Base-by-base conservation (phyloP, 2,888 invertebrate species). In the Lasioglossum morio region DNA sequence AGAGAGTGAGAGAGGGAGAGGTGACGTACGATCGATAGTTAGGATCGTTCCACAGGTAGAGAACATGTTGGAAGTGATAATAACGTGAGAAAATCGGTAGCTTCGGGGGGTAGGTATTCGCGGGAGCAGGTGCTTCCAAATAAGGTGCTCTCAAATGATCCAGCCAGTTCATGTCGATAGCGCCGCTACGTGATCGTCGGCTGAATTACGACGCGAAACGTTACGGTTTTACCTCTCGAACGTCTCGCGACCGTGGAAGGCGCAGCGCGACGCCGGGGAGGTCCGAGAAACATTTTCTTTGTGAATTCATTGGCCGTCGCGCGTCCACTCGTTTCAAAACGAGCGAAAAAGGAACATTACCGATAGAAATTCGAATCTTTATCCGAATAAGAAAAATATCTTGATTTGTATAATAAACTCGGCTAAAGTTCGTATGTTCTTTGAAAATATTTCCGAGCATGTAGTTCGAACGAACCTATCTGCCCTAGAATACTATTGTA, bases 71-170 rank as follows among this genome's bases (percentile, higher is more conserved):
- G 48, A 75, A 72, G 37, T 70, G 30, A 70, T 48, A 69, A 83
- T 76, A 69, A 76, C 53, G 34, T 12, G 48, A 57, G 27, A 19
- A 40, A 70, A 57, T 53, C 46, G 63, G 34, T 81, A 77, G 37
- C 69, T 76, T 60, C 40, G 14, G 79, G 84, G 87, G 88, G 89
- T 90, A 81, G 73, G 74, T 88, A 75, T 85, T 89, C 79, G 46
- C 79, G 78, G 73, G 78, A 86, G 74, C 89, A 92, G 94, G 94
- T 96, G 96, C 96, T 96, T 96, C 96, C 96, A 96, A 97, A 96
- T 97, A 97, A 96, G 96, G 96, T 96, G 96, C 96, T 96, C 96
- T 92, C 89, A 90, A 87, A 90, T 92, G 93, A 93, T 96, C 92
- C 82, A 85, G 77, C 87, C 92, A 77, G 93, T 91, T 79, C 84